Base-by-base conservation (phyloP, 2,113 vertebrate species). In the Buteo buteo region DNA sequence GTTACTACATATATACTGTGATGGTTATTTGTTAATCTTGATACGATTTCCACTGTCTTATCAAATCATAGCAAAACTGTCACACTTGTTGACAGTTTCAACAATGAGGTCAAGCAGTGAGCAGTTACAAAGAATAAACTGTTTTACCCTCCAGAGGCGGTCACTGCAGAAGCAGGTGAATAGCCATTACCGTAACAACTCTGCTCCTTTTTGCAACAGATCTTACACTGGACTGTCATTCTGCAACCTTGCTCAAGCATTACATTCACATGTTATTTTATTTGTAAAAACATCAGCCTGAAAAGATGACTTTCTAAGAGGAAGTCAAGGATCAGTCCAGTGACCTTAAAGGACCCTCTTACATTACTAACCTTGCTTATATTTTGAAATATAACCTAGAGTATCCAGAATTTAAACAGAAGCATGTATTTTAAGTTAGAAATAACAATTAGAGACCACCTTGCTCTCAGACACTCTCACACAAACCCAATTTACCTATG, bases 71-170 rank as follows among this genome's bases (percentile, higher is more conserved):
- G 40, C 66, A 45, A 22, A 86, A 36, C 42, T 59, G 54, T 21
- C 93, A 70, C 84, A 93, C 87, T 93, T 94, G 91, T 83, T 96
- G 90, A 77, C 89, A 91, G 88, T 78, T 73, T 71, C 87, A 96
- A 80, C 93, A 85, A 36, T 0, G 32, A 94, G 94, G 91, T 94
- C 93, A 95, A 86, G 84, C 71, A 85, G 42, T 11, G 78, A 94
- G 66, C 49, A 83, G 50, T 5, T 17, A 70, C 74, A 55, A 54
- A 71, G 91, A 70, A 67, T 9, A n/a, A 96, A 45, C 50, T 67
- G 55, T 64, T 80, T 77, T 34, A 42, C 38, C 59, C 82, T 81
- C 74, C 92, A 47, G 73, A 80, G 67, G 47, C 32, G 62, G 66
- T 24, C 74, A 18, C 44, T 61, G 74, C 32, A 88, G 67, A 31